Conservation (phyloP, 1,140 invertebrate genomes). For the Penaeus vannamei region DNA sequence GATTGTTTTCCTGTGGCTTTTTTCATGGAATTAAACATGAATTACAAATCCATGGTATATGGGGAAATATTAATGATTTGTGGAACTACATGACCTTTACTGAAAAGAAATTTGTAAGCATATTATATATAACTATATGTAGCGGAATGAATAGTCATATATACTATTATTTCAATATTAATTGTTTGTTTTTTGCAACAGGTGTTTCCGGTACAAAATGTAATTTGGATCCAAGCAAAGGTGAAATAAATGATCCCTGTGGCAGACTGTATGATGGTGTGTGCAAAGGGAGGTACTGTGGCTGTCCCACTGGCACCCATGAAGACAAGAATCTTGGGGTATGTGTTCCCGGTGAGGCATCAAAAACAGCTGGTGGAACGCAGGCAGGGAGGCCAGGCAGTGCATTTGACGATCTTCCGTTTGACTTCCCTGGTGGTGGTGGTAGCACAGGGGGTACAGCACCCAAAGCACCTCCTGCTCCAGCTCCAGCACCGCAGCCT, state of each 20-base stretch:
- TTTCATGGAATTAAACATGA: too few relatives aligned
- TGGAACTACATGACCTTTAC: too few relatives aligned
- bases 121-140: too few relatives aligned
- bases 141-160: slow-evolving; percentile 25
- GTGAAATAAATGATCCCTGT: slow-evolving; percentile 60
- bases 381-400: slow-evolving; percentile 17
- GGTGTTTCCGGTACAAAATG: slow-evolving; percentile 60
- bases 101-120: too few relatives aligned
- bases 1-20: too few relatives aligned
- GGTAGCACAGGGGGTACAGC: slow-evolving; percentile 27
- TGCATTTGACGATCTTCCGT: slow-evolving; percentile 53
- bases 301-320: slow-evolving; percentile 56
- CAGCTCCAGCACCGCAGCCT: slow-evolving; percentile 44
- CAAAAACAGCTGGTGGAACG: slow-evolving; percentile 19
- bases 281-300: slow-evolving; percentile 56
- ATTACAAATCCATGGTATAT: too few relatives aligned
- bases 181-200: slow-evolving; percentile 37
- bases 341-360: slow-evolving; percentile 50
- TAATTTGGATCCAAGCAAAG: slow-evolving; percentile 59
- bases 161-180: slow-evolving; percentile 8
- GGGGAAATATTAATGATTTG: too few relatives aligned
- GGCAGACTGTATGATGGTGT: slow-evolving; percentile 55
- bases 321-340: slow-evolving; percentile 56
- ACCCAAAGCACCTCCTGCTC: not conserved
- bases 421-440: slow-evolving; percentile 48